Evolutionary conservation across 2,113 vertebrate genomes (phyloP).

Genomic region (Ancistrus triradiatus): DNA sequence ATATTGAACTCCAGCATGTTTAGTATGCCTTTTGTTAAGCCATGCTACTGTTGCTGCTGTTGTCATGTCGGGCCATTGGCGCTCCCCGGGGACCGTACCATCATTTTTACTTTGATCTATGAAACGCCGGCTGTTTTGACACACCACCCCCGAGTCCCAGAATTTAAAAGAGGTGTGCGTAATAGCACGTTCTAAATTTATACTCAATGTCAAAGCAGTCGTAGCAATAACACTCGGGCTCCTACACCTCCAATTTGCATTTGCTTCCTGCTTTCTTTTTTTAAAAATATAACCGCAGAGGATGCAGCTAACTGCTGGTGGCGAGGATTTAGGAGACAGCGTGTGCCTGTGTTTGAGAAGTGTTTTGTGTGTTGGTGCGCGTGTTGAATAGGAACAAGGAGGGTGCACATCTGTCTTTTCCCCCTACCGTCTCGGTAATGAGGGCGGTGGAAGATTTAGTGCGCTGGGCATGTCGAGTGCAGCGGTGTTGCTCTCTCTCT

Average conservation of each 20-base stretch:
- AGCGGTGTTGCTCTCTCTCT: background rate
- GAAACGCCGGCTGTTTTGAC: slow-evolving; percentile 1
- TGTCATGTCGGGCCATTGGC: background rate
- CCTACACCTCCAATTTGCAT: slow-evolving; percentile 1
- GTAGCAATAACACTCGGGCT: slow-evolving; percentile 8
- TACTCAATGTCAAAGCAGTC: slow-evolving; percentile 11
- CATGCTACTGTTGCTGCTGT: slow-evolving; percentile 4
- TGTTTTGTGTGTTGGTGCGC: background rate
- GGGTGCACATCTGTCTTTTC: slow-evolving; percentile 26
- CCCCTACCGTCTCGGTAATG: slow-evolving; percentile 43
- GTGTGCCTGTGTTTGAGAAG: background rate
- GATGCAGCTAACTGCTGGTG: slow-evolving; percentile 9
- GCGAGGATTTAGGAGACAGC: slow-evolving; percentile 17
- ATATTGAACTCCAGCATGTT: background rate
- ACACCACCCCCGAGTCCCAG: slow-evolving; percentile 11
- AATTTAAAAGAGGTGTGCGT: slow-evolving; percentile 28
- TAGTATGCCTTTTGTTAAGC: background rate
- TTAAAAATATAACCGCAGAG: slow-evolving; percentile 11
- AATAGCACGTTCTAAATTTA: slow-evolving; percentile 47
- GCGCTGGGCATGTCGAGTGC: slow-evolving; percentile 23
- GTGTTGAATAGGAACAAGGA: slow-evolving; percentile 22
- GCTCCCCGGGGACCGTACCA: slow-evolving; percentile 4
- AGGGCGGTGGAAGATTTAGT: slow-evolving; percentile 48
- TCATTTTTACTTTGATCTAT: background rate
- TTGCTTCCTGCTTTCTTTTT: slow-evolving; percentile 1